Conservation (phyloP, 2,113 vertebrate species). For the Gadus chalcogrammus region DNA sequence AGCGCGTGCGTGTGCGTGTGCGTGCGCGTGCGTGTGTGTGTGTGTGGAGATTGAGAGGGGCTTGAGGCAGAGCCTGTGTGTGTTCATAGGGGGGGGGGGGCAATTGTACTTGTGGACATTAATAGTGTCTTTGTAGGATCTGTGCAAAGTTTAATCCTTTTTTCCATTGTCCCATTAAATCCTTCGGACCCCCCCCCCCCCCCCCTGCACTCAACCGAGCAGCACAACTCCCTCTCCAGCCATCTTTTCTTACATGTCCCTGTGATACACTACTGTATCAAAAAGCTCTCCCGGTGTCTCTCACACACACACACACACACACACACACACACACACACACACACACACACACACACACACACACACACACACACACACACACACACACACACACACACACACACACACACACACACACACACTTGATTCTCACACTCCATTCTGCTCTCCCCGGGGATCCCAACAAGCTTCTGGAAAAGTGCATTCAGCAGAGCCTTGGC, state of each 20-base stretch:
- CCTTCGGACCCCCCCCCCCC: constrained; percentile 42
- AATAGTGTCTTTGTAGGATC: constrained; percentile 61
- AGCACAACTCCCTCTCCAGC: background rate
- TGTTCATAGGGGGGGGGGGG: constrained; percentile 16
- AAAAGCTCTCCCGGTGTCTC: constrained; percentile 40
- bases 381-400: constrained; percentile 29
- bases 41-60: no score
- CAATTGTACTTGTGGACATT: constrained; percentile 54
- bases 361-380: constrained; percentile 27
- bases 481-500: constrained; percentile 62
- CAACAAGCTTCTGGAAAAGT: constrained; percentile 58
- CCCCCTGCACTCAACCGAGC: background rate
- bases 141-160: constrained; percentile 54
- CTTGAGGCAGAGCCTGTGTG: background rate
- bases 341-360: constrained; percentile 30
- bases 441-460: constrained; percentile 49
- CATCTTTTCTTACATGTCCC: constrained; percentile 26
- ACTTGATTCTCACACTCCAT: constrained; percentile 32
- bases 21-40: background rate
- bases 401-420: constrained; percentile 30
- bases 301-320: constrained; percentile 12
- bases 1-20: background rate
- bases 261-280: constrained; percentile 57
- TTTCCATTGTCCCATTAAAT: constrained; percentile 62
- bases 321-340: constrained; percentile 24